phyloP scores from a whole-genome alignment of 1,140 invertebrate species.

The Diorhabda elongata region DNA sequence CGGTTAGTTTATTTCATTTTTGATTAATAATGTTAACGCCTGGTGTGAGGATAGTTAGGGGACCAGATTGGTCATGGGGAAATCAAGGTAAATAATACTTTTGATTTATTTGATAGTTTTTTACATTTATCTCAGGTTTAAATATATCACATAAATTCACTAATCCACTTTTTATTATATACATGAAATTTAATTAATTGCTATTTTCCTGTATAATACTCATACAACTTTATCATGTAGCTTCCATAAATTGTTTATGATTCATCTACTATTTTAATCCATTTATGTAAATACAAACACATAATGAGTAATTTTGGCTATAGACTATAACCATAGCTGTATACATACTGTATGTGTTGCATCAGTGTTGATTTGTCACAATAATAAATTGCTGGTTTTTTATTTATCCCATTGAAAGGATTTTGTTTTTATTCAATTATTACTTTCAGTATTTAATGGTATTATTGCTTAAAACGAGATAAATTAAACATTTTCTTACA shows the following conservation, averaged over 20 bases:
- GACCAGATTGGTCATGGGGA: constrained; percentile 78
- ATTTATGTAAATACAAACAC: neutral
- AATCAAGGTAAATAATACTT: constrained; percentile 54
- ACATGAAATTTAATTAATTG: constrained; percentile 6
- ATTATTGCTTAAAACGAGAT: no score
- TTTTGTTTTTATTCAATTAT: no score
- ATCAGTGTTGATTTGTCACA: no score
- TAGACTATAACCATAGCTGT: no score
- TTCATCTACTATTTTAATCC: neutral
- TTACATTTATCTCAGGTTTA: constrained; percentile 26
- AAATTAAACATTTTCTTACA: no score
- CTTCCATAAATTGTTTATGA: neutral
- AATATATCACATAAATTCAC: neutral
- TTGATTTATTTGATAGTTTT: constrained; percentile 16
- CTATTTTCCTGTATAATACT: neutral
- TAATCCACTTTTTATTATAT: constrained; percentile 5
- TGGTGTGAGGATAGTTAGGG: constrained; percentile 75
- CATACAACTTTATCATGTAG: neutral
- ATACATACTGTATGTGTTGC: no score
- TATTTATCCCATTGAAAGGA: no score
- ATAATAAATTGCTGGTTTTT: no score
- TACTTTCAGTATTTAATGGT: no score
- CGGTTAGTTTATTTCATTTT: neutral
- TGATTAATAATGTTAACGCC: constrained; percentile 39
- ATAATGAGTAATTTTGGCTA: no score